Evolutionary conservation across 2,113 vertebrate genomes (phyloP).

Genomic region (Garra rufa): DNA sequence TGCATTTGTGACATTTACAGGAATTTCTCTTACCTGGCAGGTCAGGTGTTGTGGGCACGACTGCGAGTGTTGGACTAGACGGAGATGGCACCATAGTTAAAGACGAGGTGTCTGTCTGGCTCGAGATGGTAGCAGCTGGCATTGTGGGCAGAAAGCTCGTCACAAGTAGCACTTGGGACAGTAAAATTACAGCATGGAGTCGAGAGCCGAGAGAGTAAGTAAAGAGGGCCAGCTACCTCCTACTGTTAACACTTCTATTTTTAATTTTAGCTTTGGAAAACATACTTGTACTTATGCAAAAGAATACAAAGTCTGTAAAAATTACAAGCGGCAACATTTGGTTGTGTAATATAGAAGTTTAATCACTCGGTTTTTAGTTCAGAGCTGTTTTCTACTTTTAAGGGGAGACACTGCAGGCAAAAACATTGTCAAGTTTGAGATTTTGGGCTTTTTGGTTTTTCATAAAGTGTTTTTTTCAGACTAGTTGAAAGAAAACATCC

Average conservation of each 20-base stretch:
- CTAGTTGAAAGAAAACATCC: too few relatives aligned
- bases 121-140: conserved; percentile 25
- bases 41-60: neutral
- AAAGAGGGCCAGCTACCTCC: conserved; percentile 29
- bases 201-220: conserved; percentile 20
- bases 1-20: neutral
- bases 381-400: neutral
- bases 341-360: neutral
- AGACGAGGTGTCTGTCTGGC: conserved; percentile 40
- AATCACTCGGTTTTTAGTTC: neutral
- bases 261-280: conserved; percentile 28
- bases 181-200: conserved; percentile 35
- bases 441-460: too few relatives aligned
- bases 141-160: conserved; percentile 36
- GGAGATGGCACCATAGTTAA: conserved; percentile 33
- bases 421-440: too few relatives aligned
- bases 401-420: too few relatives aligned
- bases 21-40: conserved; percentile 35
- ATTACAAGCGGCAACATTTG: neutral
- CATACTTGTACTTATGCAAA: conserved; percentile 23
- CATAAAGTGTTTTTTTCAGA: too few relatives aligned
- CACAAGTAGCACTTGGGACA: conserved; percentile 48
- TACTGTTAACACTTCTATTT: conserved; percentile 34
- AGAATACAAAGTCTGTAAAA: neutral
- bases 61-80: conserved; percentile 14